Percentiles rank a stretch among this genome's conserved stretches.
Conservation (phyloP, 2,113 vertebrate species). For the Spea multiplicata region DNA sequence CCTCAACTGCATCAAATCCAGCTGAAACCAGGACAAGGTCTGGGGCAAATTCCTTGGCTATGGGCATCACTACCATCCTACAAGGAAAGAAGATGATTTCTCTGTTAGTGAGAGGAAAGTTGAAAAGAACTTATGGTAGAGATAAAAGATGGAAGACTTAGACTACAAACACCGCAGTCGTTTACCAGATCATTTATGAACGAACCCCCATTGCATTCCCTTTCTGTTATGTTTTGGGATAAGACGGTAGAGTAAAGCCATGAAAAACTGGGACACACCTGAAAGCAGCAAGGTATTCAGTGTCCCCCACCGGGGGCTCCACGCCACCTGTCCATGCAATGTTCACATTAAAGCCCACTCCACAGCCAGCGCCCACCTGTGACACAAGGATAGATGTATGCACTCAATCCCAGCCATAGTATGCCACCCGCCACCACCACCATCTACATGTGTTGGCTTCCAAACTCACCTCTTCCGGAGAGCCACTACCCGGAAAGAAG, state of each 20-base stretch:
- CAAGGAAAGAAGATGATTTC: neutral
- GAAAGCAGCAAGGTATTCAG: conserved; percentile 83
- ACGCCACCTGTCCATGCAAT: conserved; percentile 85
- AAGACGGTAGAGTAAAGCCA: neutral
- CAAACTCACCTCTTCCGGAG: conserved; percentile 74
- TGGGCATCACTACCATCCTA: conserved; percentile 87
- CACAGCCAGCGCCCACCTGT: conserved; percentile 79
- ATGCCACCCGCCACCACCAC: neutral
- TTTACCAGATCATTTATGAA: too few species aligned
- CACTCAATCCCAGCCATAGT: neutral
- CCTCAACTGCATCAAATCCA: conserved; percentile 83
- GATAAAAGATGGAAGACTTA: too few species aligned
- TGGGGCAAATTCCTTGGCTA: conserved; percentile 80
- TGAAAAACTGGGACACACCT: conserved; percentile 54
- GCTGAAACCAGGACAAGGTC: conserved; percentile 83
- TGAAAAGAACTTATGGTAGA: too few species aligned
- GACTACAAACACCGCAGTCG: too few species aligned
- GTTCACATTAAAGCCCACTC: conserved; percentile 81
- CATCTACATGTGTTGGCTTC: neutral
- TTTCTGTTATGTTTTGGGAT: too few species aligned
- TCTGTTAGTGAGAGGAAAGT: too few species aligned
- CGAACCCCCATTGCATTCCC: too few species aligned
- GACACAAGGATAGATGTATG: neutral
- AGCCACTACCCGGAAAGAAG: conserved; percentile 83
- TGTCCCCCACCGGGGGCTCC: conserved; percentile 80